Evolutionary conservation across 2,888 invertebrate genomes (phyloP).

Genomic region (Rotaria socialis): DNA sequence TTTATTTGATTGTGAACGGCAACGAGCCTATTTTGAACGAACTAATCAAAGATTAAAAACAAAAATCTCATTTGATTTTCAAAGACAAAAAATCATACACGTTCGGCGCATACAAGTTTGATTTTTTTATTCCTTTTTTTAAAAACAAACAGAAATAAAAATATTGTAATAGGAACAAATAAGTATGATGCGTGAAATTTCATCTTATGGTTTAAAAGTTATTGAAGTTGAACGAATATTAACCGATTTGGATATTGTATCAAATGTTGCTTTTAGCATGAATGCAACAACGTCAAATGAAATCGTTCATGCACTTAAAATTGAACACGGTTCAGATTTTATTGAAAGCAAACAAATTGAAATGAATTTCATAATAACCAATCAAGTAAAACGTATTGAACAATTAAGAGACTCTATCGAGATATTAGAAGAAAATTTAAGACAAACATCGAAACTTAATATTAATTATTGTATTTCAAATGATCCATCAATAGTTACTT

Average conservation of each 20-base stretch:
- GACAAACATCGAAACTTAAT: not conserved
- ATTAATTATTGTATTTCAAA: not conserved
- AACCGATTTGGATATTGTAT: not conserved
- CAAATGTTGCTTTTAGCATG: not conserved
- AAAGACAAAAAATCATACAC: not conserved
- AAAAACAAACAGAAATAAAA: too few relatives aligned
- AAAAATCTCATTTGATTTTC: not conserved
- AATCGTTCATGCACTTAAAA: not conserved
- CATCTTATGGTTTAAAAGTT: not conserved
- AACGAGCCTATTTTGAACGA: not conserved
- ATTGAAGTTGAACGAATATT: not conserved
- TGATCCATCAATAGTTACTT: not conserved
- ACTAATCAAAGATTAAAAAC: not conserved
- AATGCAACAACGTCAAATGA: not conserved
- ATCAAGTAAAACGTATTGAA: not conserved
- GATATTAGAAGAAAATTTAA: not conserved
- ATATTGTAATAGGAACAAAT: not conserved
- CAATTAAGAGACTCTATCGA: not conserved
- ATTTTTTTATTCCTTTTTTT: not conserved
- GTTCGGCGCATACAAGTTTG: not conserved
- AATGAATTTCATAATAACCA: not conserved
- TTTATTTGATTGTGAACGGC: not conserved
- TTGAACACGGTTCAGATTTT: not conserved
- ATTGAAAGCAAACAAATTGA: not conserved
- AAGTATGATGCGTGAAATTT: not conserved